Evolutionary conservation across 2,888 invertebrate genomes (phyloP).

Genomic region (Synanthedon formicaeformis): DNA sequence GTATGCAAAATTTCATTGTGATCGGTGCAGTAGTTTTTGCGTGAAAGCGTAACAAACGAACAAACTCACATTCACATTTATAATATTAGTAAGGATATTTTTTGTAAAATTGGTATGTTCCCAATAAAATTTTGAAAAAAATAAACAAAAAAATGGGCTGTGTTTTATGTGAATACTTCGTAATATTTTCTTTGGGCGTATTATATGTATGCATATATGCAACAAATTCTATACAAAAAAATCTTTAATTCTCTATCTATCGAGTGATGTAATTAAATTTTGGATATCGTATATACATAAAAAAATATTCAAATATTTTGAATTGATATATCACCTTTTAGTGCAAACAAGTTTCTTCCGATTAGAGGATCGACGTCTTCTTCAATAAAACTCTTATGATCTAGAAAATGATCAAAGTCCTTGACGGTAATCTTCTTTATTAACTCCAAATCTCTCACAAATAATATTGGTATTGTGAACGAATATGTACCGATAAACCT

Average conservation of each 20-base stretch:
- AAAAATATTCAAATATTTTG: no score
- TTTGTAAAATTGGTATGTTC: background rate
- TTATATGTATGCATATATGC: no score
- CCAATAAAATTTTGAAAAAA: background rate
- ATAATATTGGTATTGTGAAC: constrained; percentile 31
- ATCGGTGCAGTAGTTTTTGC: no score
- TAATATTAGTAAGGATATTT: no score
- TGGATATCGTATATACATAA: background rate
- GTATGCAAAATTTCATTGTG: no score
- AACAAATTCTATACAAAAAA: no score
- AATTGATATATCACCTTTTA: constrained; percentile 50
- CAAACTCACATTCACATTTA: no score
- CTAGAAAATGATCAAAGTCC: constrained; percentile 62
- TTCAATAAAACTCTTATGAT: constrained; percentile 37
- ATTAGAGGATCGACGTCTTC: constrained; percentile 51
- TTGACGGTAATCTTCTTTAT: constrained; percentile 56
- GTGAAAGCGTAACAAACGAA: no score
- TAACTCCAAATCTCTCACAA: constrained; percentile 51
- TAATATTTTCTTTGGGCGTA: no score
- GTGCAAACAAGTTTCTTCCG: constrained; percentile 47
- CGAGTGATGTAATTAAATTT: no score
- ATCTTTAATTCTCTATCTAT: no score
- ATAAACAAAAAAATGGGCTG: background rate
- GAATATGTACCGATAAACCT: constrained; percentile 47
- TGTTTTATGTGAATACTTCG: no score